Base-by-base conservation (phyloP, 2,797 vertebrate genomes). In the Arnoldichthys spilopterus region DNA sequence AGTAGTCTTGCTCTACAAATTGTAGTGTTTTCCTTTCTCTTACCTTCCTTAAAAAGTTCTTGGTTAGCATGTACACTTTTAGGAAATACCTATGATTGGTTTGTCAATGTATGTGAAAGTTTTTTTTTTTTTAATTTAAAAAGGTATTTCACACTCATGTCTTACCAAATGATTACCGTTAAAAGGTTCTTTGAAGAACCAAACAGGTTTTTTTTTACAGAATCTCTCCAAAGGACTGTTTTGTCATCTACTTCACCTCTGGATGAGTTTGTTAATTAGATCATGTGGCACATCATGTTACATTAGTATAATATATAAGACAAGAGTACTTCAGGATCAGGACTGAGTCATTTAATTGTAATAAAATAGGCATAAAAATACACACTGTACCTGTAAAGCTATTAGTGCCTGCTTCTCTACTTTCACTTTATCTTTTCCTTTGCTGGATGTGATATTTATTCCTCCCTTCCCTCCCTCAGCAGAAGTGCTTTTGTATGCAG, bases 401-500 rank as follows among this genome's bases (percentile, higher is more conserved):
- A 59, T 51, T 54, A 2, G 51, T 73, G 24, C 58, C 18, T 69
- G 53, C 49, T 47, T 45, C 16, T 66, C 53, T 47, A 47, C 30
- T 62, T 73, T 58, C 24, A 58, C 24, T 63, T 54, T 51, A 67
- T 76, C 59, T 72, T 71, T 51, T 68, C 71, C n/a, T 45, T 58
- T 77, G 71, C 58, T 74, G 75, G 72, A 74, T 18, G 66, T 69
- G 80, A 75, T 81, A 80, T 61, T 45, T 72, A 45, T 69, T 43
- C 61, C 68, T 61, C 47, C 59, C 71, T 16, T 54, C 71, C 22
- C 53, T 28, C 26, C 56, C 77, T 49, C 9, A 0, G 59, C 59
- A 32, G 64, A 76, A 76, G 64, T 74, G 71, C 61, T 71, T 84
- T 82, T 76, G 72, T 74, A 80, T 84, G 74, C 74, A 78, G 62